These are phyloP conservation scores for Pocillopora damicornis DNA, from an alignment of 64 coral and sea anemone genomes.

Conservation along the genomic window DNA sequence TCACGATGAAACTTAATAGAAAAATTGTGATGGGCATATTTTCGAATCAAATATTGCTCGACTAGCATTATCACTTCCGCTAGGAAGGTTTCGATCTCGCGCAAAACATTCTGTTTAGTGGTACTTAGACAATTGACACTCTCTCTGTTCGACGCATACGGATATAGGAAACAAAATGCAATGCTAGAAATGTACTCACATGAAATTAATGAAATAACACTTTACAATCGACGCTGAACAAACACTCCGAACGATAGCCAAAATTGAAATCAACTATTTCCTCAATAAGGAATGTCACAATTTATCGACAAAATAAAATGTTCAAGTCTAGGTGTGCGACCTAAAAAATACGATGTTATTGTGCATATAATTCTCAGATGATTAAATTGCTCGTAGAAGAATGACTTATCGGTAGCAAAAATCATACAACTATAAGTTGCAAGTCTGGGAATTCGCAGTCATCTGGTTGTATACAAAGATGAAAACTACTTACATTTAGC, in stretches of 20 bases:
- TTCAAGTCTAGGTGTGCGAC: background rate
- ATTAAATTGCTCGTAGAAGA: background rate
- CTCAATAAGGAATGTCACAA: constrained; percentile 1
- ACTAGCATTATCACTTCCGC: constrained; percentile 12
- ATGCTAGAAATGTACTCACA: background rate
- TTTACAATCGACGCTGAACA: background rate
- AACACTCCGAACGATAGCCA: background rate
- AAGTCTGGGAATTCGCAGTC: background rate
- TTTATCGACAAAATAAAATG: background rate
- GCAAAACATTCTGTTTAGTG: background rate
- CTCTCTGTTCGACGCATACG: background rate
- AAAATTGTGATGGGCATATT: background rate
- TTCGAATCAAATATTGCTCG: background rate
- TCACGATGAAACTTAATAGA: background rate
- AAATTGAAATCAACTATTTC: constrained; percentile 15
- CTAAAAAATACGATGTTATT: background rate
- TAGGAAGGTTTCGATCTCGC: constrained; percentile 24
- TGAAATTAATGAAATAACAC: background rate
- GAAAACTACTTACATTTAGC: background rate
- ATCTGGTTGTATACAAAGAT: background rate
- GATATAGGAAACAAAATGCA: background rate
- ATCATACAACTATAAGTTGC: background rate
- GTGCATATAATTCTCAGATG: background rate
- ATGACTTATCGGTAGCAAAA: background rate
- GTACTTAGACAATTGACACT: background rate